These are phyloP conservation scores for Erpobdella octoculata DNA, from an alignment of 2,888 invertebrate species.

Conservation along the genomic window DNA sequence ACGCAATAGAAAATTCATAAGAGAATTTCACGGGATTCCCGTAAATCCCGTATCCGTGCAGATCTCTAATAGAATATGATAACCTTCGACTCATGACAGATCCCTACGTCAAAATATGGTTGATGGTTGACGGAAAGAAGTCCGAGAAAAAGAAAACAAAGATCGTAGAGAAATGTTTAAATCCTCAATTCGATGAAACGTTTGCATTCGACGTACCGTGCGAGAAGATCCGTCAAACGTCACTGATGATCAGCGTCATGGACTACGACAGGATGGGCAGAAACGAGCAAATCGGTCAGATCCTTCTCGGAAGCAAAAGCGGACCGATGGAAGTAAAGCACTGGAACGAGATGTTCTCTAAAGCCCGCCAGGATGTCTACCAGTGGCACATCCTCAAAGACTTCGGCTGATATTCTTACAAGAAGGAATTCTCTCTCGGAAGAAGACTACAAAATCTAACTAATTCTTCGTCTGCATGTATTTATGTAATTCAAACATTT, in stretches of 20 bases:
- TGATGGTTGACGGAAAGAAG: conserved; percentile 85
- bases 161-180: conserved; percentile 62
- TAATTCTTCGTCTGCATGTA: no score
- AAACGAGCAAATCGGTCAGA: conserved; percentile 78
- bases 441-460: no score
- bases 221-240: conserved; percentile 78
- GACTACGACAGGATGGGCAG: conserved; percentile 93
- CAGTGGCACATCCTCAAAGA: conserved; percentile 90
- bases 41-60: no score
- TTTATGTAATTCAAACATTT: no score
- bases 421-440: no score
- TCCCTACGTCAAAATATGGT: conserved; percentile 96
- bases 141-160: conserved; percentile 93
- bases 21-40: no score
- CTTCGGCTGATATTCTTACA: conserved; percentile 40
- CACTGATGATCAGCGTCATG: conserved; percentile 62
- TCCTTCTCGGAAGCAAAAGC: conserved; percentile 58
- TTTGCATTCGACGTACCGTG: conserved; percentile 92
- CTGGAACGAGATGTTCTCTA: conserved; percentile 97
- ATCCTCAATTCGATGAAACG: conserved; percentile 89
- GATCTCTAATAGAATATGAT: no score
- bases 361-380: conserved; percentile 85
- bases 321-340: conserved; percentile 92
- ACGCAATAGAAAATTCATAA: no score
- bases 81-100: no score